Percentiles rank a stretch among this genome's conserved stretches.
Evolutionary conservation across 1,140 invertebrate species (phyloP).

Genomic region (Drosophila ficusphila): DNA sequence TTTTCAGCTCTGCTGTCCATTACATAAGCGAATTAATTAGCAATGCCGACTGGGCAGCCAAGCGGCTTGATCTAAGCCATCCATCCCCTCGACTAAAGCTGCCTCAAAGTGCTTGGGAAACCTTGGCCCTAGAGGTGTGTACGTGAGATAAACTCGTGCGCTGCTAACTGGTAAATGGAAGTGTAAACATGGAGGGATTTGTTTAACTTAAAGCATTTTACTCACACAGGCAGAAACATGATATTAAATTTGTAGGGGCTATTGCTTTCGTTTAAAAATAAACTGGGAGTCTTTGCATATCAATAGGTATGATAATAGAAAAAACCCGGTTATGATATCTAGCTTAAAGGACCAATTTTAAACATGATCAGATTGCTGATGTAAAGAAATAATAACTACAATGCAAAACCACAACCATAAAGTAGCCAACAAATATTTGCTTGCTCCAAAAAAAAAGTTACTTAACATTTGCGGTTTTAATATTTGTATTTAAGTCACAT

Average conservation of each 20-base stretch:
- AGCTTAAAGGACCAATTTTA: no score
- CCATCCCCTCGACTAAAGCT: constrained; percentile 19
- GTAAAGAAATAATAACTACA: no score
- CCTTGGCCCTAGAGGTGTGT: constrained; percentile 33
- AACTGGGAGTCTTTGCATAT: background rate
- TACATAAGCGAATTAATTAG: constrained; percentile 57
- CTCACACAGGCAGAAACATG: background rate
- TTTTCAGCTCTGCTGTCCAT: constrained; percentile 15
- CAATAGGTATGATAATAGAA: no score
- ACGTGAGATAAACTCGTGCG: constrained; percentile 32
- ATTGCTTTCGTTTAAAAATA: background rate
- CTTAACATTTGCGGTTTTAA: no score
- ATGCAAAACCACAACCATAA: no score
- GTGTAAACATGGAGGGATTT: constrained; percentile 1
- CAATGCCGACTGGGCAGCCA: constrained; percentile 35
- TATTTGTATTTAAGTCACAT: background rate
- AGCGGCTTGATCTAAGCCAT: constrained; percentile 30
- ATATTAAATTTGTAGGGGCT: background rate
- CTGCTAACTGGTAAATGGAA: constrained; percentile 22
- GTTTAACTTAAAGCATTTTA: no score
- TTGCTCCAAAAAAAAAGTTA: background rate
- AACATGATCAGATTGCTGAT: no score
- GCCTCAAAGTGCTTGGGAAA: constrained; percentile 13
- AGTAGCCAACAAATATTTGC: no score
- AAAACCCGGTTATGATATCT: no score